Evolutionary conservation across 2,113 vertebrate genomes (phyloP).

Genomic region (Petrocephalus zakoni): DNA sequence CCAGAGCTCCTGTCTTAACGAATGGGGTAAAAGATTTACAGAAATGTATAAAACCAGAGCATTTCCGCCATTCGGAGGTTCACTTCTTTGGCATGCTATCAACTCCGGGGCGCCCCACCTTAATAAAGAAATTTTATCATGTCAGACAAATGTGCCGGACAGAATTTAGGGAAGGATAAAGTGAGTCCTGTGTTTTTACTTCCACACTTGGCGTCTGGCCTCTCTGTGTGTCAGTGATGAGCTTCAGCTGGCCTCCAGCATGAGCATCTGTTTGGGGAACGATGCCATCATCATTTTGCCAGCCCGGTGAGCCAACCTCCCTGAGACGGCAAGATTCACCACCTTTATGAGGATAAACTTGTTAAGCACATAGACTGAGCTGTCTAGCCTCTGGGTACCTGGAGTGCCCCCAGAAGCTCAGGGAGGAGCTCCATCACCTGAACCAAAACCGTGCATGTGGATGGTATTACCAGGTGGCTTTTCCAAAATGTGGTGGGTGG

Average conservation of each 20-base stretch:
- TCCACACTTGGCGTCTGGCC: background rate
- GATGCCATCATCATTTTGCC: background rate
- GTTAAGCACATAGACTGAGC: background rate
- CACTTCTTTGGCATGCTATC: too few relatives aligned
- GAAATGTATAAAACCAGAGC: too few relatives aligned
- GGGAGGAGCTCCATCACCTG: background rate
- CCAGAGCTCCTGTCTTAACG: too few relatives aligned
- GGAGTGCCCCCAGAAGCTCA: background rate
- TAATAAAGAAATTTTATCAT: too few relatives aligned
- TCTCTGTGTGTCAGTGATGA: background rate
- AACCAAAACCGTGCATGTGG: background rate
- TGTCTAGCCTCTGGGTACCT: background rate
- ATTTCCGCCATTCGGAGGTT: too few relatives aligned
- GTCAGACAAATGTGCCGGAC: too few relatives aligned
- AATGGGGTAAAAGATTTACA: too few relatives aligned
- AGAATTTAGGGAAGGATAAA: too few relatives aligned
- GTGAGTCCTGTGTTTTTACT: too few relatives aligned
- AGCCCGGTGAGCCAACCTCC: background rate
- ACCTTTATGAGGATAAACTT: slow-evolving; percentile 1
- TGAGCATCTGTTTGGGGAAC: background rate
- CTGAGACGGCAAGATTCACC: background rate
- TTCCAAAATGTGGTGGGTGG: background rate
- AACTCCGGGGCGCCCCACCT: too few relatives aligned
- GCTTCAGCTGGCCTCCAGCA: background rate
- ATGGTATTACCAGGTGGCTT: background rate